Base-by-base conservation (phyloP, 2,888 invertebrate genomes). In the Alsophila aescularia region DNA sequence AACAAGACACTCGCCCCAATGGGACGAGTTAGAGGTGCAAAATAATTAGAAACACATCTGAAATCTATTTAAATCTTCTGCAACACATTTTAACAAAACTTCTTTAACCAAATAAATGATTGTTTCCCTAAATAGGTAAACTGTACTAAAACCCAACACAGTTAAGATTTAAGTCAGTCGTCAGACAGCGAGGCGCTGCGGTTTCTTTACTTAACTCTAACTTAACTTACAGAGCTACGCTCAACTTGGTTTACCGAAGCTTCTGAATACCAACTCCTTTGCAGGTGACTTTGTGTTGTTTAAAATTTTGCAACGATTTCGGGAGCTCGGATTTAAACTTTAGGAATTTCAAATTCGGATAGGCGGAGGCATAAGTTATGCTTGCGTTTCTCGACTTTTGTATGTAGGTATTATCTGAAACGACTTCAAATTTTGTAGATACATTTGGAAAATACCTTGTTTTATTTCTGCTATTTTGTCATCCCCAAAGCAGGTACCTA, bases 221-320 rank as follows among this genome's bases (percentile, higher is more conserved):
- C 80, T 85, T 86, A 84, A 86, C 72, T 83, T 80, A 83, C 77
- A 73, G 68, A 73, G 81, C 72, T 77, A 79, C 87, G 85, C 88
- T 86, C 83, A 87, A 86, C 77, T 88, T 84, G 77, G 75, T 77
- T 84, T 75, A 74, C 79, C 76, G 70, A 78, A 78, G 75, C 81
- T 76, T 62, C 75, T 81, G 85, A 85, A 87, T 87, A 79, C 83
- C 77, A 83, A 82, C 79, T 81, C 75, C 77, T 79, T 81, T 71
- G 75, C 87, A 87, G 87, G 86, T 87, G 85, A 87, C 87, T 89
- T 85, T 81, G 78, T 81, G 73, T 75, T 73, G 75, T 81, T 79
- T 76, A 75, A 80, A 85, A 85, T 84, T 85, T 85, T 79, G 77
- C 71, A 71, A 72, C 70, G 76, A 78, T 73, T 75, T 70, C 68